A percentile compares a stretch with the other conserved stretches of the same genome.
Conservation (phyloP, 2,888 invertebrate species). For the Dicycla oo region DNA sequence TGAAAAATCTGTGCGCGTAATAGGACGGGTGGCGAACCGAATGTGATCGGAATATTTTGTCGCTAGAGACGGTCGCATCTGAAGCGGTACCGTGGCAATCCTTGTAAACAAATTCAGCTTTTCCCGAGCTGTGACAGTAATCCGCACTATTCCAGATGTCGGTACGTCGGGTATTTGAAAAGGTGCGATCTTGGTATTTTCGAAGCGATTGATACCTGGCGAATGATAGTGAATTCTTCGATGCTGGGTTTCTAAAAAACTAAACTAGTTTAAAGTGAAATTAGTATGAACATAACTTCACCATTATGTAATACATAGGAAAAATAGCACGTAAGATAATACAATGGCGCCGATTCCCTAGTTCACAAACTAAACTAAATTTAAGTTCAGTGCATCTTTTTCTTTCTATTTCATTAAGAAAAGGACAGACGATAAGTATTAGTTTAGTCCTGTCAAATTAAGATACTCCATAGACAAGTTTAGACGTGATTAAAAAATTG, state of each 20-base stretch:
- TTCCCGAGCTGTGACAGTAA: constrained; percentile 44
- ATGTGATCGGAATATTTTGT: constrained; percentile 75
- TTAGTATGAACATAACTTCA: neutral
- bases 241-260: neutral
- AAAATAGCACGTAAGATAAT: no score
- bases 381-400: no score
- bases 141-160: constrained; percentile 32
- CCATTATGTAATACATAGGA: neutral
- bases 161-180: constrained; percentile 33
- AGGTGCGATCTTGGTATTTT: constrained; percentile 39
- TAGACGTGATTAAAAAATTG: no score
- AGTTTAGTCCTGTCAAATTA: no score
- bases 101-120: constrained; percentile 62
- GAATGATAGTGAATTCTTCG: neutral
- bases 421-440: no score
- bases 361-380: no score
- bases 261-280: neutral
- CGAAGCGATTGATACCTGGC: constrained; percentile 13
- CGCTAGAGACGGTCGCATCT: constrained; percentile 51
- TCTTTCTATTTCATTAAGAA: no score
- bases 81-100: constrained; percentile 46
- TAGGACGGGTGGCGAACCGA: constrained; percentile 64
- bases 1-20: constrained; percentile 76
- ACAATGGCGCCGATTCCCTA: no score
- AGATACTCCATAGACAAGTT: no score